A percentile compares a stretch with the other conserved stretches of the same genome.
Conservation (phyloP, 2,888 invertebrate genomes). For the Oasisia sp. region DNA sequence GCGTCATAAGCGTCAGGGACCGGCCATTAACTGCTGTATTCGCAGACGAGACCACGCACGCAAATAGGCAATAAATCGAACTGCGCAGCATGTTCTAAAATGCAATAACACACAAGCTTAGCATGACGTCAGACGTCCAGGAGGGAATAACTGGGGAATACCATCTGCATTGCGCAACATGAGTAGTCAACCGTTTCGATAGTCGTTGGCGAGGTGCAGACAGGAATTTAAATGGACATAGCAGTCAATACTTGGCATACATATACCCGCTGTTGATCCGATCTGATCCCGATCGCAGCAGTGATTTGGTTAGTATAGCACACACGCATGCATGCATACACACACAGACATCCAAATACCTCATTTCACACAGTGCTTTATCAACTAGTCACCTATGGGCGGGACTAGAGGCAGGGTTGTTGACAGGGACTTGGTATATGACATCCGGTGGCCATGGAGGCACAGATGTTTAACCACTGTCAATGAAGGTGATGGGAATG, state of each 20-base stretch:
- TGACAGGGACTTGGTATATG: not conserved
- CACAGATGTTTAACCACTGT: not conserved
- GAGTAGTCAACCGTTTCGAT: not conserved
- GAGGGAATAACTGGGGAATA: not conserved
- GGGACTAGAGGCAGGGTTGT: not conserved
- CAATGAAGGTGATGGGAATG: not conserved
- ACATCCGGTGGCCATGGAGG: not conserved
- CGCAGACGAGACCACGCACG: not conserved
- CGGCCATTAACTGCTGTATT: not conserved
- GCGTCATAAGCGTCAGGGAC: not conserved
- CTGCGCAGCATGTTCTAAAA: not conserved
- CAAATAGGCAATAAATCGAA: slow-evolving; percentile 13
- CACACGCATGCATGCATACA: no score
- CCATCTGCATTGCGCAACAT: not conserved
- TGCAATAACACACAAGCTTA: not conserved
- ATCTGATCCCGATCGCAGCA: not conserved
- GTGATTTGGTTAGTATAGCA: not conserved
- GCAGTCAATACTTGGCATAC: not conserved
- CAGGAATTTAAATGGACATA: not conserved
- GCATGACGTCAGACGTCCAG: not conserved
- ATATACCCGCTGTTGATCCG: not conserved
- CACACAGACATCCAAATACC: not conserved
- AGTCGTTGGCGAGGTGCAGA: not conserved
- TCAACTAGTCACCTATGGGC: not conserved
- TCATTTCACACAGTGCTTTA: not conserved